Evolutionary conservation across 1,140 invertebrate genomes (phyloP).

Genomic region (Samia ricini): DNA sequence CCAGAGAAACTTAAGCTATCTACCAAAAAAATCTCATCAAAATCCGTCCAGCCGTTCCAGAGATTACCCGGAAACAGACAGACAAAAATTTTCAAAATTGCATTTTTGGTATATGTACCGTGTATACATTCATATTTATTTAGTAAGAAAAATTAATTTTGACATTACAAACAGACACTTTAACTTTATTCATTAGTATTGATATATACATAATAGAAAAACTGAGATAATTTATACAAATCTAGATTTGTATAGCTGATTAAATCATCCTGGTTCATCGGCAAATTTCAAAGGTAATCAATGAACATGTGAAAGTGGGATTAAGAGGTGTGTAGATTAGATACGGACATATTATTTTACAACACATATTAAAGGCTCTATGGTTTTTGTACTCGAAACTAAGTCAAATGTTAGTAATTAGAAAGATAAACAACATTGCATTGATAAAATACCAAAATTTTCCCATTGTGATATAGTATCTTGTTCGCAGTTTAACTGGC

Average conservation of each 20-base stretch:
- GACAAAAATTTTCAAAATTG: too few species aligned
- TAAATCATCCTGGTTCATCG: neutral
- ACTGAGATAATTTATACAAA: neutral
- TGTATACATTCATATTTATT: too few species aligned
- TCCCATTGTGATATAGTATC: conserved; percentile 6
- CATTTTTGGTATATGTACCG: too few species aligned
- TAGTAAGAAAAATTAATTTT: too few species aligned
- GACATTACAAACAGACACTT: too few species aligned
- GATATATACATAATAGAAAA: too few species aligned
- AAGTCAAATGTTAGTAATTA: conserved; percentile 1
- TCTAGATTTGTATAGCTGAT: neutral
- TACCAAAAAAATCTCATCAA: too few species aligned
- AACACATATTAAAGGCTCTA: conserved; percentile 5
- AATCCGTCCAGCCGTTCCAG: too few species aligned
- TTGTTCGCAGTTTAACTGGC: conserved; percentile 40
- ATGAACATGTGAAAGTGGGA: conserved; percentile 2
- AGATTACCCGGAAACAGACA: too few species aligned
- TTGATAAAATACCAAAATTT: neutral
- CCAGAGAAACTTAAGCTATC: too few species aligned
- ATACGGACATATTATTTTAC: conserved; percentile 6
- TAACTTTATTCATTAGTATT: too few species aligned
- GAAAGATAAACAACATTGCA: neutral
- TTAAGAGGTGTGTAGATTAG: conserved; percentile 9
- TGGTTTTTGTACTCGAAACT: conserved; percentile 2
- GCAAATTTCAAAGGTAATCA: conserved; percentile 7